These are phyloP conservation scores for Pseudochromis fuscus DNA, from an alignment of 2,797 vertebrate species.

Conservation along the genomic window DNA sequence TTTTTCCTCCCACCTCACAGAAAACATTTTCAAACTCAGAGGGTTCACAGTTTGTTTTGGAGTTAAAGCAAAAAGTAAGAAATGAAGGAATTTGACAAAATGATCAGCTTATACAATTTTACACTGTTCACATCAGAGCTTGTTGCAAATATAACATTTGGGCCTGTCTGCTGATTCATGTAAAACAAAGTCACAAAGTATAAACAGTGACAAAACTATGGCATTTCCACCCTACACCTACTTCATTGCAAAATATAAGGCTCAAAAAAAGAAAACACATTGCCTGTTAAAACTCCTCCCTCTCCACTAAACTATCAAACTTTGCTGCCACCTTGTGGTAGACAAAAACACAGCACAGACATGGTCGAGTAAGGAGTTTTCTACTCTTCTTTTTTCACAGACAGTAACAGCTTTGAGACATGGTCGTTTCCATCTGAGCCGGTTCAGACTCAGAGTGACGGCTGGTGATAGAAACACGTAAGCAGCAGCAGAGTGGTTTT, in stretches of 20 bases:
- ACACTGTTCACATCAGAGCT: conserved; percentile 5
- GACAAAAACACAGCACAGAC: conserved; percentile 68
- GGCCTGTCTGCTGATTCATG: conserved; percentile 9
- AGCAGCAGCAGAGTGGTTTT: conserved; percentile 78
- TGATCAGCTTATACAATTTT: background rate
- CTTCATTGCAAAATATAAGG: conserved; percentile 13
- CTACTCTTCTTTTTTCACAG: conserved; percentile 47
- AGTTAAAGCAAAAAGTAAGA: background rate
- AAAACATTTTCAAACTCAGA: conserved; percentile 20
- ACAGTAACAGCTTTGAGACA: conserved; percentile 86
- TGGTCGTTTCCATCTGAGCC: conserved; percentile 85
- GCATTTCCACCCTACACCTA: background rate
- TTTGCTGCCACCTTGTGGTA: conserved; percentile 67
- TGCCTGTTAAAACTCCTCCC: background rate
- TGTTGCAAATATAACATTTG: background rate
- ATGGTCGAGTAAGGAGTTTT: conserved; percentile 52
- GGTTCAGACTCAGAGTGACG: conserved; percentile 79
- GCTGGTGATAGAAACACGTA: conserved; percentile 84
- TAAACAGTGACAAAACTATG: conserved; percentile 21
- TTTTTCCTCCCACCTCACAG: conserved; percentile 1
- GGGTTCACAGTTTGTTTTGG: conserved; percentile 47
- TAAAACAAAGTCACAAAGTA: conserved; percentile 10
- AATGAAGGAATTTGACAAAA: background rate
- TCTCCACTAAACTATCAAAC: conserved; percentile 11
- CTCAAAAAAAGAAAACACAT: conserved; percentile 24